Evolutionary conservation across 2,113 vertebrate genomes (phyloP).

Genomic region (Melanostigma gelatinosum): DNA sequence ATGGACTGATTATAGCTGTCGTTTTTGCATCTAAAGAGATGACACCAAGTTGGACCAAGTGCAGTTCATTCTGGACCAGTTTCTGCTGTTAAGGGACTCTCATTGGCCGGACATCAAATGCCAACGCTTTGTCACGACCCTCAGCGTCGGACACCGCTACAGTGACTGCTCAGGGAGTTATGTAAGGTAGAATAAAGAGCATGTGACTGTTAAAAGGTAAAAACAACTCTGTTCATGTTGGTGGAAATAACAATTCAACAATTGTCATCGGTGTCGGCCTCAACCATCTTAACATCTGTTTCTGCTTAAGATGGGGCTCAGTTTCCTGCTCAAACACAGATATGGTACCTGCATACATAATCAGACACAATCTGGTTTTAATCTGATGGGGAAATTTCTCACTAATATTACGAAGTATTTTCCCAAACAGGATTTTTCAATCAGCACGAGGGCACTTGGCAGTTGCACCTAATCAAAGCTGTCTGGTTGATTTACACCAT

Average conservation of each 20-base stretch:
- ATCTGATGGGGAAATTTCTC: conserved; percentile 13
- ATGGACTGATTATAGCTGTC: background rate
- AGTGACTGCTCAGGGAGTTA: no score
- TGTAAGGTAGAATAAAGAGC: no score
- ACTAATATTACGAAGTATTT: conserved; percentile 34
- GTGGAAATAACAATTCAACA: background rate
- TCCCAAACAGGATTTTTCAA: conserved; percentile 39
- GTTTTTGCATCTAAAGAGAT: background rate
- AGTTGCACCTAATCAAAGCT: conserved; percentile 31
- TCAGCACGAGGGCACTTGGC: conserved; percentile 22
- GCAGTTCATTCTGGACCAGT: background rate
- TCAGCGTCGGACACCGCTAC: no score
- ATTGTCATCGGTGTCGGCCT: background rate
- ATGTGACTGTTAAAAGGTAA: no score
- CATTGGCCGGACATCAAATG: no score
- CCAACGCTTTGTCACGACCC: no score
- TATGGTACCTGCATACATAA: conserved; percentile 5
- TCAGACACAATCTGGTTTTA: conserved; percentile 4
- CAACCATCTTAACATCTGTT: background rate
- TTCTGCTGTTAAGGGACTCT: no score
- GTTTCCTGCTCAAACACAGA: conserved; percentile 19
- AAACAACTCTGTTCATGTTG: background rate
- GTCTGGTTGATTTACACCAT: conserved; percentile 44
- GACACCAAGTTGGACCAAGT: background rate
- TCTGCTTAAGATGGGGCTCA: background rate